A percentile compares a stretch with the other conserved stretches of the same genome.
Conservation (phyloP, 2,113 vertebrate species). For the Lycocorax pyrrhopterus region DNA sequence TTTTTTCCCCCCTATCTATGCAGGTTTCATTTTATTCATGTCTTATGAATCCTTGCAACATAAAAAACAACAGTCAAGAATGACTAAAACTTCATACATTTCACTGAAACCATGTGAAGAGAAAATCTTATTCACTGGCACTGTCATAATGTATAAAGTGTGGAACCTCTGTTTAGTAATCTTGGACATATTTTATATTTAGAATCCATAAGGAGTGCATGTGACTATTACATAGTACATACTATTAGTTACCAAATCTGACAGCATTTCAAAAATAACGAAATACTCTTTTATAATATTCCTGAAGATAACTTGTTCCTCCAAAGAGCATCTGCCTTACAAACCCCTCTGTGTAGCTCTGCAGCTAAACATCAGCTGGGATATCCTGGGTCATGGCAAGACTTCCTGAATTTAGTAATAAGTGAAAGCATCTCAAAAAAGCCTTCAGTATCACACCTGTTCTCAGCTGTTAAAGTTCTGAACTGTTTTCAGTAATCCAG, state of each 20-base stretch:
- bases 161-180: neutral
- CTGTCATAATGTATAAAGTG: neutral
- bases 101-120: neutral
- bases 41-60: neutral
- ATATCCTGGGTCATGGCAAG: neutral
- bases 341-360: neutral
- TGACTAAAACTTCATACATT: neutral
- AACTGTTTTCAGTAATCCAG: neutral
- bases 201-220: neutral
- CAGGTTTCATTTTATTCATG: neutral
- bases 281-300: neutral
- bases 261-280: neutral
- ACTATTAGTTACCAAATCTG: neutral
- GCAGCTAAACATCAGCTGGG: neutral
- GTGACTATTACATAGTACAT: neutral
- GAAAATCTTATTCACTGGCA: neutral
- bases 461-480: neutral
- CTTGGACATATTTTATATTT: neutral
- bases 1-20: neutral
- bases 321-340: neutral
- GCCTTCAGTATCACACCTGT: neutral
- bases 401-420: neutral
- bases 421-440: neutral
- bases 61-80: neutral
- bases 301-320: neutral